A percentile compares a stretch with the other conserved stretches of the same genome.
Evolutionary conservation across 2,797 vertebrate species (phyloP).

Genomic region (Chloroceryle inda): DNA sequence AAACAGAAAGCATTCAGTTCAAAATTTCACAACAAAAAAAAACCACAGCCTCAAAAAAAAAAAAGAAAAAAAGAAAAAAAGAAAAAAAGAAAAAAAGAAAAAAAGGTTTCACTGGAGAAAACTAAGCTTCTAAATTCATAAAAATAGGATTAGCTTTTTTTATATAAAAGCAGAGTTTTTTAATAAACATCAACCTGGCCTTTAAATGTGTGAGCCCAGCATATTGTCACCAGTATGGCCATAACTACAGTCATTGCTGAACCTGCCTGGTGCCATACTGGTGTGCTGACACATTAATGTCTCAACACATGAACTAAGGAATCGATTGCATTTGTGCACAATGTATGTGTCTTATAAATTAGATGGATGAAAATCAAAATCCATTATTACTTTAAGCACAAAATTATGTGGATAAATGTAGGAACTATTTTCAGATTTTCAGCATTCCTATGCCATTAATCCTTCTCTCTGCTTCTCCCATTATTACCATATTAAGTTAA

Average conservation of each 20-base stretch:
- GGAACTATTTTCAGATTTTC: slow-evolving; percentile 1
- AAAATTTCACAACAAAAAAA: not conserved
- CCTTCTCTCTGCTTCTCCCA: not conserved
- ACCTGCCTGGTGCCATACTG: not conserved
- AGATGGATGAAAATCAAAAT: not conserved
- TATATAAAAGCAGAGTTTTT: not conserved
- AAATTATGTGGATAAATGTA: slow-evolving; percentile 10
- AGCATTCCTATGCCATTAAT: not conserved
- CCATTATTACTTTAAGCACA: not conserved
- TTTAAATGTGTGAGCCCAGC: not conserved
- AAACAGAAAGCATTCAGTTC: not conserved
- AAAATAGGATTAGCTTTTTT: not conserved
- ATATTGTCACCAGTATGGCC: fast-evolving
- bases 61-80: too few relatives aligned
- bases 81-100: too few relatives aligned
- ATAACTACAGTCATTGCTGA: not conserved
- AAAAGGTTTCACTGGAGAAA: not conserved
- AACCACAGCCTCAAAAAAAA: not conserved
- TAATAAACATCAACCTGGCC: not conserved
- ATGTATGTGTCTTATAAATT: not conserved
- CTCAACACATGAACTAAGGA: not conserved
- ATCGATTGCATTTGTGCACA: not conserved
- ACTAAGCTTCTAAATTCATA: not conserved
- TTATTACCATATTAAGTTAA: slow-evolving; percentile 32
- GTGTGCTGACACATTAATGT: not conserved